These are phyloP conservation scores for Microctenopoma steveboyesi DNA, from an alignment of 2,797 vertebrate genomes.

Conservation along the genomic window DNA sequence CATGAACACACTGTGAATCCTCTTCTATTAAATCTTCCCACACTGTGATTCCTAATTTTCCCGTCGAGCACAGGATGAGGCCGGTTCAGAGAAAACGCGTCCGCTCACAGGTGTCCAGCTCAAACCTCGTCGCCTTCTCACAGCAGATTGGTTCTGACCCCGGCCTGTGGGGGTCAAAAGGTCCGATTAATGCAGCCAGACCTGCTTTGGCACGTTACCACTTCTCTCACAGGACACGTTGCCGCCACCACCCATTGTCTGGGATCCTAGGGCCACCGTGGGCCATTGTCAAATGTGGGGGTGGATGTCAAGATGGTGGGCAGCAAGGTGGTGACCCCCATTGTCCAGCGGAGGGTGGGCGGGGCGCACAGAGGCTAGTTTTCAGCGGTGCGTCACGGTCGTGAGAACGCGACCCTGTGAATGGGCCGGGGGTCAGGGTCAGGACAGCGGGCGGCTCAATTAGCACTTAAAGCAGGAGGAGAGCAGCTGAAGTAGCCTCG, in stretches of 20 bases:
- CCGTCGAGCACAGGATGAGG: too few species aligned
- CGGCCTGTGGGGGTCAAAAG: constrained; percentile 24
- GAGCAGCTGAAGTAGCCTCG: constrained; percentile 61
- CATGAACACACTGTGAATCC: not conserved
- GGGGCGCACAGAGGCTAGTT: constrained; percentile 55
- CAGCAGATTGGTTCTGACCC: constrained; percentile 53
- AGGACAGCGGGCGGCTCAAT: constrained; percentile 70
- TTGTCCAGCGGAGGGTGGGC: constrained; percentile 57
- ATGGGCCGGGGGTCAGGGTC: constrained; percentile 72
- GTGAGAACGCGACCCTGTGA: constrained; percentile 76
- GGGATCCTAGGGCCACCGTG: constrained; percentile 30
- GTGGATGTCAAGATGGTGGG: constrained; percentile 77
- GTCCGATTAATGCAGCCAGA: constrained; percentile 45
- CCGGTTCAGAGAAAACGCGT: too few species aligned
- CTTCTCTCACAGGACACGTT: constrained; percentile 57
- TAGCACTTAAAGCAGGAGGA: constrained; percentile 73
- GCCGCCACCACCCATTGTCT: constrained; percentile 45
- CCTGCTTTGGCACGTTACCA: constrained; percentile 36
- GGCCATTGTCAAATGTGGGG: constrained; percentile 69
- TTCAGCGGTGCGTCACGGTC: constrained; percentile 69
- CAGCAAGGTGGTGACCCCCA: constrained; percentile 69
- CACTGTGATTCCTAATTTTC: too few species aligned
- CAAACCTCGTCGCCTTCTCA: constrained; percentile 24
- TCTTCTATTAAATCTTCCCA: not conserved
- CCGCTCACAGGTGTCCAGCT: constrained; percentile 5